Percentiles rank a stretch among this genome's conserved stretches.
Evolutionary conservation across 2,113 vertebrate species (phyloP).

Genomic region (Alligator mississippiensis): DNA sequence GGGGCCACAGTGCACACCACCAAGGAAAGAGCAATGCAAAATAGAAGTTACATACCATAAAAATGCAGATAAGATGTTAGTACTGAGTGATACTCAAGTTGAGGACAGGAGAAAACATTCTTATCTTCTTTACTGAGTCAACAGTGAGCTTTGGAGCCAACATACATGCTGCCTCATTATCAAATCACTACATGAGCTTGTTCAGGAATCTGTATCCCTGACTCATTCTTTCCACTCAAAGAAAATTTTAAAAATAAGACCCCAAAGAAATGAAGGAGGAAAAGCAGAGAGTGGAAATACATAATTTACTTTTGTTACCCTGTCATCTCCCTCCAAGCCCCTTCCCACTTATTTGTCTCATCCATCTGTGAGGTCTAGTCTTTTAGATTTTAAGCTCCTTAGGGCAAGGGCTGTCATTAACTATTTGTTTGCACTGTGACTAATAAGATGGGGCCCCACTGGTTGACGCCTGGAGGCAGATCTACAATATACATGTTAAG

Average conservation of each 20-base stretch:
- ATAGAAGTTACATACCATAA: neutral
- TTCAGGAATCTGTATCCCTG: neutral
- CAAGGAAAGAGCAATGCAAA: neutral
- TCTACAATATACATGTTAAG: constrained; percentile 69
- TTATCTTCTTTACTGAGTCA: neutral
- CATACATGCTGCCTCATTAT: neutral
- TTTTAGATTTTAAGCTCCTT: constrained; percentile 68
- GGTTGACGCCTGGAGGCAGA: constrained; percentile 68
- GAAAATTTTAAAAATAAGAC: neutral
- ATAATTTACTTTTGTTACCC: constrained; percentile 45
- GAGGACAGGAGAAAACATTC: neutral
- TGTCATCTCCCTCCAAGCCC: neutral
- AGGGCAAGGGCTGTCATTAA: constrained; percentile 53
- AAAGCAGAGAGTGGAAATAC: neutral
- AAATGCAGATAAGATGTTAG: neutral
- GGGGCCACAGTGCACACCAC: neutral
- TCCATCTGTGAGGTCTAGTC: constrained; percentile 66
- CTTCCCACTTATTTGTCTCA: constrained; percentile 51
- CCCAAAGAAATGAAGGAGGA: constrained; percentile 1
- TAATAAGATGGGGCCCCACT: constrained; percentile 23
- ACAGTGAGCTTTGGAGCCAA: neutral
- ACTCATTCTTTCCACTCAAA: neutral
- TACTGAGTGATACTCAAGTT: neutral
- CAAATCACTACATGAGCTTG: neutral
- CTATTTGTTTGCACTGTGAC: constrained; percentile 61